Percentiles rank a stretch among this genome's conserved stretches.
These are phyloP conservation scores for Agrochola circellaris DNA, from an alignment of 2,888 invertebrate genomes.

Conservation along the genomic window DNA sequence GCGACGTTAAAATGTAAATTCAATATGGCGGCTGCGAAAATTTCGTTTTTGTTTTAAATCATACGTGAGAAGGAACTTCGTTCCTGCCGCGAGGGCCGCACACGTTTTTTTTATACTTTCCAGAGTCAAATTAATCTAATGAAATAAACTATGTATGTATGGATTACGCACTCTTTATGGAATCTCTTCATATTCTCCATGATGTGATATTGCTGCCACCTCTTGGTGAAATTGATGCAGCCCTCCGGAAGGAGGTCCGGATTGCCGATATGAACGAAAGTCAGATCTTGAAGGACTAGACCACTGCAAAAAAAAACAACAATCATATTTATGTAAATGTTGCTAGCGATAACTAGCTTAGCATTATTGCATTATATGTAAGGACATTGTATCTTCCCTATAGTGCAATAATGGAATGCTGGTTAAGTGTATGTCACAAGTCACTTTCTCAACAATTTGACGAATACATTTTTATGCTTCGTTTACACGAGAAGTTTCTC, in stretches of 20 bases:
- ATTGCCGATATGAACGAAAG: constrained; percentile 99
- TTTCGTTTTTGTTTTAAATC: no score
- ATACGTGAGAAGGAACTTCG: no score
- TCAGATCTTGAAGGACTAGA: constrained; percentile 99
- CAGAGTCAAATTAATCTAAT: not conserved
- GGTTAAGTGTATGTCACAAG: not conserved
- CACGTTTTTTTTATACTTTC: not conserved
- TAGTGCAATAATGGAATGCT: not conserved
- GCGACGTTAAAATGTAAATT: no score
- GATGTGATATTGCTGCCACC: constrained; percentile 99
- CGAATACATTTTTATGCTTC: not conserved
- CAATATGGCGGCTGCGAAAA: no score
- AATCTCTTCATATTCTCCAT: constrained; percentile 99
- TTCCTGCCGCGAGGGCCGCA: no score
- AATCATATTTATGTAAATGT: not conserved
- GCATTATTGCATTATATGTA: not conserved
- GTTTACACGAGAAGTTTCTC: not conserved
- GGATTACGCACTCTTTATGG: constrained; percentile 95
- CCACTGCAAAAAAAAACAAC: constrained; percentile 92
- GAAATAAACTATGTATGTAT: not conserved
- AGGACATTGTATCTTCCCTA: not conserved
- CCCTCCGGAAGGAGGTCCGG: constrained; percentile 96
- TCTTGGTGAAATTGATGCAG: constrained; percentile 98
- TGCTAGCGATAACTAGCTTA: not conserved
- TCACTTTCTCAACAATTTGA: not conserved